Evolutionary conservation across 2,888 invertebrate species (phyloP).

Genomic region (Phorcus lineatus): DNA sequence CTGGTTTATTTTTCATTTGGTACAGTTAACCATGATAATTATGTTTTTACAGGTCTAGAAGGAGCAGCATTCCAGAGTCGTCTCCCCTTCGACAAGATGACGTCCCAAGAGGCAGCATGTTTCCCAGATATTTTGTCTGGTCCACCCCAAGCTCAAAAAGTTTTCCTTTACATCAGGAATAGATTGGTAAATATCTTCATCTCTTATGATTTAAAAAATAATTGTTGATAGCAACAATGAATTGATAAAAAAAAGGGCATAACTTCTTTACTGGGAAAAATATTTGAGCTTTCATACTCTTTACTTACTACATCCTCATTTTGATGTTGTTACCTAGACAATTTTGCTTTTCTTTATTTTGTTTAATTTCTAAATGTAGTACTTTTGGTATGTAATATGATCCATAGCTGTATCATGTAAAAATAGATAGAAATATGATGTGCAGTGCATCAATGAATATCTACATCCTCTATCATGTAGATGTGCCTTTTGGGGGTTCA

Average conservation of each 20-base stretch:
- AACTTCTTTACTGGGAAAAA: no score
- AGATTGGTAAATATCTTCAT: conserved; percentile 80
- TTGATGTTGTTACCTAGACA: no score
- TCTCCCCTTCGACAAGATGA: conserved; percentile 94
- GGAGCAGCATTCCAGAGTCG: conserved; percentile 86
- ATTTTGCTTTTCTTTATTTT: no score
- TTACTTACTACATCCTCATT: no score
- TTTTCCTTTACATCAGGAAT: conserved; percentile 94
- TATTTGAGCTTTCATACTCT: no score
- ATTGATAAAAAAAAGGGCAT: no score
- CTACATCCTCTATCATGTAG: no score
- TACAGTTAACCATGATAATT: background rate
- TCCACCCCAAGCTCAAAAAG: conserved; percentile 87
- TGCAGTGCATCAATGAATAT: no score
- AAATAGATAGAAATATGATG: no score
- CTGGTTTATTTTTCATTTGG: background rate
- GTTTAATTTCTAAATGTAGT: background rate
- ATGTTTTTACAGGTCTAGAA: conserved; percentile 82
- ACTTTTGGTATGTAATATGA: no score
- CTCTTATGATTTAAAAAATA: background rate
- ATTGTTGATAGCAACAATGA: background rate
- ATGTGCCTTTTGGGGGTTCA: no score
- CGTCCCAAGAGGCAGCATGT: conserved; percentile 92
- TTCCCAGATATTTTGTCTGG: conserved; percentile 93
- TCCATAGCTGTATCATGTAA: no score